phyloP scores from a whole-genome alignment of 2,888 invertebrate genomes.

The Pseudanteris insignis region DNA sequence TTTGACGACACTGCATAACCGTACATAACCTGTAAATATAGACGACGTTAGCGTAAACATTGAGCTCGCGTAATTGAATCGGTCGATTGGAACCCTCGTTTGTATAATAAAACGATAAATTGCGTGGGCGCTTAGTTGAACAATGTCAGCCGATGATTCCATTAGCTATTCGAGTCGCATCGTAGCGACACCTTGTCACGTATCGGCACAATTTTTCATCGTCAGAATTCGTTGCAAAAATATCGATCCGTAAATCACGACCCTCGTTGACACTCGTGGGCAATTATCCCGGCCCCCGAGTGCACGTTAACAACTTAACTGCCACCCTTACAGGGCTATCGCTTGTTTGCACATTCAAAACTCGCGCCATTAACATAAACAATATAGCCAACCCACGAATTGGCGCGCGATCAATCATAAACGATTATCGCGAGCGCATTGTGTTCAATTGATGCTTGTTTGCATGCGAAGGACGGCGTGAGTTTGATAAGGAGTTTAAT shows the following conservation, averaged over 20 bases:
- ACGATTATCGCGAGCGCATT: slow-evolving; percentile 4
- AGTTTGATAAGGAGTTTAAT: slow-evolving; percentile 10
- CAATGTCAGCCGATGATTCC: slow-evolving; percentile 42
- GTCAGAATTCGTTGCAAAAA: slow-evolving; percentile 46
- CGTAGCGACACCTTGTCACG: slow-evolving; percentile 39
- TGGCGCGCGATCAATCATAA: slow-evolving; percentile 21
- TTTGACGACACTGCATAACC: too few species aligned
- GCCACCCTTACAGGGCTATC: slow-evolving; percentile 31
- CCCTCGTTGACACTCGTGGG: slow-evolving; percentile 45
- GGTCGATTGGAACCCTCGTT: slow-evolving; percentile 35
- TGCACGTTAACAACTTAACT: slow-evolving; percentile 50
- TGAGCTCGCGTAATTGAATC: slow-evolving; percentile 13
- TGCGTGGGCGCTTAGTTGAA: slow-evolving; percentile 45
- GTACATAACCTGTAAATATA: slow-evolving; percentile 4
- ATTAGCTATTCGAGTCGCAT: slow-evolving; percentile 40
- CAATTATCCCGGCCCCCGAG: slow-evolving; percentile 46
- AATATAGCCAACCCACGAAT: slow-evolving; percentile 17
- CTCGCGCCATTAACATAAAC: slow-evolving; percentile 24
- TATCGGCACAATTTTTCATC: slow-evolving; percentile 38
- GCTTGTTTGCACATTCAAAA: slow-evolving; percentile 24
- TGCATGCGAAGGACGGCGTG: slow-evolving; percentile 8
- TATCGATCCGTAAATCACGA: slow-evolving; percentile 57
- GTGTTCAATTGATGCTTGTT: background rate
- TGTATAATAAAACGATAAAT: slow-evolving; percentile 50
- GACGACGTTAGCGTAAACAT: slow-evolving; percentile 2